A percentile compares a stretch with the other conserved stretches of the same genome.
Conservation (phyloP, 1,140 invertebrate genomes). For the Fopius arisanus region DNA sequence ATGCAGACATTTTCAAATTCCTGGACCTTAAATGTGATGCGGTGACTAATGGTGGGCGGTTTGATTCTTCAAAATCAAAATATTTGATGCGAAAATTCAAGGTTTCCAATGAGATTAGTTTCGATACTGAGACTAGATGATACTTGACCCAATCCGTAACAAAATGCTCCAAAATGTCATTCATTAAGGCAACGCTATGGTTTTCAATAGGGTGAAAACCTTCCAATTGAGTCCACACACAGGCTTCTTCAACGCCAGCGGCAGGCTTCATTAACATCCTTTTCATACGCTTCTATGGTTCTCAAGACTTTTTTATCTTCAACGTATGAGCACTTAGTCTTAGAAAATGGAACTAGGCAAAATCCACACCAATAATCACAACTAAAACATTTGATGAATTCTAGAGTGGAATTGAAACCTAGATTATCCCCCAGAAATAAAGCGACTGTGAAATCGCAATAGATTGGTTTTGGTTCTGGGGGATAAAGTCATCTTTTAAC, state of each 20-base stretch:
- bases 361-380: slow-evolving; percentile 7
- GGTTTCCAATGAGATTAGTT: slow-evolving; percentile 21
- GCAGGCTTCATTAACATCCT: not conserved
- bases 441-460: not conserved
- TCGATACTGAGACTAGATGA: slow-evolving; percentile 22
- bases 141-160: slow-evolving; percentile 37
- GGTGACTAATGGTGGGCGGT: slow-evolving; percentile 27
- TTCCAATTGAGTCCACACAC: slow-evolving; percentile 37
- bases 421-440: not conserved
- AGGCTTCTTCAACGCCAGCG: slow-evolving; percentile 37
- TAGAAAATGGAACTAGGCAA: not conserved
- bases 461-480: not conserved
- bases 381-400: not conserved
- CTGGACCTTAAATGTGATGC: slow-evolving; percentile 1
- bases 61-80: slow-evolving; percentile 31
- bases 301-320: not conserved
- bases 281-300: not conserved
- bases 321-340: not conserved
- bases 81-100: slow-evolving; percentile 30
- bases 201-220: slow-evolving; percentile 40
- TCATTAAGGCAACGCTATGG: slow-evolving; percentile 40
- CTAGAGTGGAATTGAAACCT: not conserved
- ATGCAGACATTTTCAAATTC: slow-evolving; percentile 29
- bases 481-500: not conserved
- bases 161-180: slow-evolving; percentile 38